Conservation (phyloP, 1,140 invertebrate genomes). For the Adoxophyes honmai region DNA sequence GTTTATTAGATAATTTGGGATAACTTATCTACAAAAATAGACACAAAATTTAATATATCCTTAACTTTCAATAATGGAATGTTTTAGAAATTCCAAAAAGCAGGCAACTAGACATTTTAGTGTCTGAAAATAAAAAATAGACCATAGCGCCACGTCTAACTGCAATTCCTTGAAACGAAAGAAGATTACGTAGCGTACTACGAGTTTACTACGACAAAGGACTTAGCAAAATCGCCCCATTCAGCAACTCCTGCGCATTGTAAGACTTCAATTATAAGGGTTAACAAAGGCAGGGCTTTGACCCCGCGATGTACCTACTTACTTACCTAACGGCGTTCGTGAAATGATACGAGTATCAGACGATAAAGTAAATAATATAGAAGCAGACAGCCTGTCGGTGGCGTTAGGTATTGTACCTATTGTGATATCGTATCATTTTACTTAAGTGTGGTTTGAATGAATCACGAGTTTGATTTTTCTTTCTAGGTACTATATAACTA, state of each 20-base stretch:
- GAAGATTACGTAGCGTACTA: too few relatives aligned
- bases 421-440: neutral
- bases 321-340: conserved; percentile 5
- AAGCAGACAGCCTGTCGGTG: neutral
- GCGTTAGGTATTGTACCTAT: neutral
- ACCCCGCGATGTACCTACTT: conserved; percentile 2
- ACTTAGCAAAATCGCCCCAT: neutral
- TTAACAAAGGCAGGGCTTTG: conserved; percentile 5
- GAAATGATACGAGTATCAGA: neutral
- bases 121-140: too few relatives aligned
- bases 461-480: neutral
- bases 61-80: too few relatives aligned
- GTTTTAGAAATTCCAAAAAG: too few relatives aligned
- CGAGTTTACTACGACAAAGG: neutral
- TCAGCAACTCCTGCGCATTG: neutral
- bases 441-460: too few relatives aligned
- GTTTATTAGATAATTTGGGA: too few relatives aligned
- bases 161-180: too few relatives aligned
- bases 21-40: too few relatives aligned
- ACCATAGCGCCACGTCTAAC: too few relatives aligned
- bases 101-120: too few relatives aligned
- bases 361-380: neutral
- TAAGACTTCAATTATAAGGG: conserved; percentile 10
- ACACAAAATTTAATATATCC: too few relatives aligned
- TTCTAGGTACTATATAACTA: too few relatives aligned